Conservation (phyloP, 1,140 invertebrate species). For the Drosophila arizonae region DNA sequence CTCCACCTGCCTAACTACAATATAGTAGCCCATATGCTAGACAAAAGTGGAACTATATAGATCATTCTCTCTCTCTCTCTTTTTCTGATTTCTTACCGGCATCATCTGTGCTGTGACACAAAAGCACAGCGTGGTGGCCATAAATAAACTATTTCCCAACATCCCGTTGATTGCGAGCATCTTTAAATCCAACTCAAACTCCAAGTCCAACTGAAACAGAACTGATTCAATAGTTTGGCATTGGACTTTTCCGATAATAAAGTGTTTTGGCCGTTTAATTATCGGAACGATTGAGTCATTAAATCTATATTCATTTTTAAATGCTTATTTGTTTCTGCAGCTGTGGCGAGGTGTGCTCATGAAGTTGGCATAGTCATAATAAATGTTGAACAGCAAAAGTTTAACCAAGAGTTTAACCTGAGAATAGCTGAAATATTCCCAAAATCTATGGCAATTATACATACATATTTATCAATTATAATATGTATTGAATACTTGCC, state of each 20-base stretch:
- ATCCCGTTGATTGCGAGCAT: constrained; percentile 12
- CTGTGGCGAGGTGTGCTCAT: constrained; percentile 19
- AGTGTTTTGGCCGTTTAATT: constrained; percentile 41
- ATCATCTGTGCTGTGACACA: constrained; percentile 14
- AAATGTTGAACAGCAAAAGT: too few relatives aligned
- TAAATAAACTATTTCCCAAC: constrained; percentile 25
- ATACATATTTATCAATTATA: too few relatives aligned
- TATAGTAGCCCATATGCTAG: constrained; percentile 48
- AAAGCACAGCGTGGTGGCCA: constrained; percentile 5
- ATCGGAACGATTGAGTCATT: constrained; percentile 37
- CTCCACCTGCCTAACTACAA: constrained; percentile 47
- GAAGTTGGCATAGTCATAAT: not conserved
- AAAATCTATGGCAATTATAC: too few relatives aligned
- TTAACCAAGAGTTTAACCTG: too few relatives aligned
- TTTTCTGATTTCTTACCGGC: constrained; percentile 22
- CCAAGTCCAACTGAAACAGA: constrained; percentile 21
- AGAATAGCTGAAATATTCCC: too few relatives aligned
- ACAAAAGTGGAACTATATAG: not conserved
- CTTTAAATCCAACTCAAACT: constrained; percentile 23
- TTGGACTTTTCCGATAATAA: constrained; percentile 47
- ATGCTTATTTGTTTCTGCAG: constrained; percentile 4
- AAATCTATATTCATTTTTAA: constrained; percentile 22
- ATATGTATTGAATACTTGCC: too few relatives aligned
- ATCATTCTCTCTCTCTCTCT: not conserved
- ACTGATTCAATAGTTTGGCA: constrained; percentile 27